These are phyloP conservation scores for Antrozous pallidus DNA, from an alignment of 2,797 vertebrate species.

Conservation along the genomic window DNA sequence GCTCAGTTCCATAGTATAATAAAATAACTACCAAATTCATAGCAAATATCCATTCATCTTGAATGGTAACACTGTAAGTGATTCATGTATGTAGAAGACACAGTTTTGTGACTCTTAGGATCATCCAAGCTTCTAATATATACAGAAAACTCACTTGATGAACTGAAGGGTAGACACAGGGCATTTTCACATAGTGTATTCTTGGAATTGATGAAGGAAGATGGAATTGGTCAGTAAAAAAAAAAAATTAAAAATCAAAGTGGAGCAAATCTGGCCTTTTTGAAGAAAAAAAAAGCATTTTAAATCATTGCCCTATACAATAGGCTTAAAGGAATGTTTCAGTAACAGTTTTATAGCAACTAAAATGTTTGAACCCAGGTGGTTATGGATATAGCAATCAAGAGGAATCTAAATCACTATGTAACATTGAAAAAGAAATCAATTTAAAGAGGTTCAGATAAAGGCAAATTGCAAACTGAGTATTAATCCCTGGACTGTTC, in stretches of 20 bases:
- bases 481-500: constrained; percentile 41
- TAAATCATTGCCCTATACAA: constrained; percentile 19
- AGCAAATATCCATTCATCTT: constrained; percentile 8
- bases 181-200: constrained; percentile 44
- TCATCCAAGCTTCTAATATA: background rate
- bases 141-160: constrained; percentile 21
- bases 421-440: constrained; percentile 24
- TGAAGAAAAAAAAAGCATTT: constrained; percentile 61
- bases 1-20: background rate
- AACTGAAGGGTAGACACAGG: constrained; percentile 25
- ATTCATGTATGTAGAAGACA: background rate
- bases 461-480: constrained; percentile 53
- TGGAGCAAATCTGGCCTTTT: constrained; percentile 24
- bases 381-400: constrained; percentile 50
- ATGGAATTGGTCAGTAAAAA: constrained; percentile 29
- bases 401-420: constrained; percentile 47
- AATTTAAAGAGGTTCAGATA: constrained; percentile 57
- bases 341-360: constrained; percentile 27
- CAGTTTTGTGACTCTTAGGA: background rate
- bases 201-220: constrained; percentile 43
- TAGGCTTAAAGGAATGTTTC: constrained; percentile 42
- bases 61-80: background rate
- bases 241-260: constrained; percentile 43
- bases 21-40: background rate
- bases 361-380: constrained; percentile 40